phyloP scores from a whole-genome alignment of 2,113 vertebrate species.

The Sapajus apella region DNA sequence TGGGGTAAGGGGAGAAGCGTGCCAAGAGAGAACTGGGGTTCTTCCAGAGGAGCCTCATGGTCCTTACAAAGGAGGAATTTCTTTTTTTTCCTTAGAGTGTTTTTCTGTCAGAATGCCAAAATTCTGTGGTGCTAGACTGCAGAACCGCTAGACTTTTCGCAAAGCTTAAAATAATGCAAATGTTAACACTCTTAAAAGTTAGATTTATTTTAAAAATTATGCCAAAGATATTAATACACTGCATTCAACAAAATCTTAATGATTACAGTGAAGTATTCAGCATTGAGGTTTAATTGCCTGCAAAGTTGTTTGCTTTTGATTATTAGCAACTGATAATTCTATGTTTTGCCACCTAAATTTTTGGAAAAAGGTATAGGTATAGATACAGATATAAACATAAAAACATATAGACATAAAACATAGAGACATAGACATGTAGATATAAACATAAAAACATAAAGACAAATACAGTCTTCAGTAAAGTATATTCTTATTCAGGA shows the following conservation, averaged over 20 bases:
- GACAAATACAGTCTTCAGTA: background rate
- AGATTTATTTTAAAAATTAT: background rate
- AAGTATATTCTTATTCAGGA: background rate
- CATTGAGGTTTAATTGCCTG: background rate
- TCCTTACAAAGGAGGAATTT: background rate
- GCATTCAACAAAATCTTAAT: background rate
- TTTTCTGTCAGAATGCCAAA: background rate
- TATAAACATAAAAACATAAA: background rate
- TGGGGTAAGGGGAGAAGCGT: background rate
- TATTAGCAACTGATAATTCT: background rate
- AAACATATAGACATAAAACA: background rate
- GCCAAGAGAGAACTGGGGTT: background rate
- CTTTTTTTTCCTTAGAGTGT: background rate
- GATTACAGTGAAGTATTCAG: background rate
- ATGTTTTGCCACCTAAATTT: background rate
- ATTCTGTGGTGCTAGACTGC: background rate
- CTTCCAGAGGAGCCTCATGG: background rate
- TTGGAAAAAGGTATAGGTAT: background rate
- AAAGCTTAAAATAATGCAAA: conserved; percentile 17
- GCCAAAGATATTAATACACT: background rate
- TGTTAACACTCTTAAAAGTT: conserved; percentile 12
- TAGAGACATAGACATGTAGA: background rate
- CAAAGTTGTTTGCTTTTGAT: background rate
- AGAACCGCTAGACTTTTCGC: background rate
- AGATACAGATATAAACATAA: background rate